Conservation (phyloP, 2,888 invertebrate species). For the Melanophora roralis region DNA sequence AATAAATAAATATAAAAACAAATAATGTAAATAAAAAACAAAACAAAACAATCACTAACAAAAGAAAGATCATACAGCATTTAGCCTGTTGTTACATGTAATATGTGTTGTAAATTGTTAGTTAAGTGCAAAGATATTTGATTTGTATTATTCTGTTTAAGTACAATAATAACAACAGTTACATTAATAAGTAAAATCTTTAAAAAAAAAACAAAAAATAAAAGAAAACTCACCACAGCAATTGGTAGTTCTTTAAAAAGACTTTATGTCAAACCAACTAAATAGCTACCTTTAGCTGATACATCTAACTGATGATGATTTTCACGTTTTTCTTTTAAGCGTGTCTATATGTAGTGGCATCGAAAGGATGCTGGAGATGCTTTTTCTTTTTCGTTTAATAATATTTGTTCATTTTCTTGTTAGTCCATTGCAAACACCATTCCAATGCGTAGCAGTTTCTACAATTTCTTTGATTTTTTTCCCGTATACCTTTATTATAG, state of each 20-base stretch:
- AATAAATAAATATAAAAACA: conserved; percentile 41
- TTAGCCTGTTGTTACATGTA: conserved; percentile 61
- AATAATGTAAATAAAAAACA: conserved; percentile 1
- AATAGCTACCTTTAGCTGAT: conserved; percentile 58
- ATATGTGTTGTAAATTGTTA: conserved; percentile 63
- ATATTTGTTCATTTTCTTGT: conserved; percentile 61
- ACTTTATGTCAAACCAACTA: conserved; percentile 59
- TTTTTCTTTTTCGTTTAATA: conserved; percentile 39
- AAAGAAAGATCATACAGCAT: conserved; percentile 59
- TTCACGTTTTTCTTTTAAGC: conserved; percentile 53
- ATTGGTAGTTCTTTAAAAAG: conserved; percentile 59
- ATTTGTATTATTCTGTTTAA: conserved; percentile 56
- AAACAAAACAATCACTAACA: conserved; percentile 1
- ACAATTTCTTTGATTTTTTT: conserved; percentile 61
- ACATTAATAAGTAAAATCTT: conserved; percentile 10
- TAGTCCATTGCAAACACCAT: conserved; percentile 67
- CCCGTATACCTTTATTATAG: conserved; percentile 30
- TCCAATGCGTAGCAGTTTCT: conserved; percentile 66
- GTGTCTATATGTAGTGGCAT: conserved; percentile 48
- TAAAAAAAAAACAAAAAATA: conserved; percentile 6
- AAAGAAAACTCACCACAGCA: conserved; percentile 48
- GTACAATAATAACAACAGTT: conserved; percentile 48
- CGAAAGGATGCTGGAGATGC: conserved; percentile 55
- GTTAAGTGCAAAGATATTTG: conserved; percentile 63
- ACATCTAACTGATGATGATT: conserved; percentile 62